Evolutionary conservation across 2,888 invertebrate genomes (phyloP), one percentile per base, ranked within the genome.

Genomic region (Drosophila sordidapex): DNA sequence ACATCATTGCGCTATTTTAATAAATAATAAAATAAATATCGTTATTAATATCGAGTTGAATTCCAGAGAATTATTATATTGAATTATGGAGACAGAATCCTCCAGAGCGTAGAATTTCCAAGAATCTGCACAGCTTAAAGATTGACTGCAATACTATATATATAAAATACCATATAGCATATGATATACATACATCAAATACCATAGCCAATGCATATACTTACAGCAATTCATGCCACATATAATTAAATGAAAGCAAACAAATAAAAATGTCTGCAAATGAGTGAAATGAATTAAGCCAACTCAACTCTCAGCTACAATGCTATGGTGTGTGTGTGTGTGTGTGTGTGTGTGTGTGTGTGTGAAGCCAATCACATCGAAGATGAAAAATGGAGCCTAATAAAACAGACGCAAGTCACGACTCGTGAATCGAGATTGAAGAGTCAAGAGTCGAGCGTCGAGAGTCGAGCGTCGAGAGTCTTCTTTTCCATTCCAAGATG

Each of bases 361-460:
- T 54, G 54, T 27, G n/a, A 57, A 63, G 46, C 73, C 76, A 77
- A 73, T 76, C 66, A 40, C 62, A 69, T 65, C 48, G 43, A 56
- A 80, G 81, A 61, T 67, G 51, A 67, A 61, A 70, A 35, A 76
- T 46, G 76, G 49, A 61, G 72, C 58, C 78, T 57, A 82, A 64
- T 67, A 68, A 74, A 74, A 62, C 21, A 27, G 25, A 43, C 51
- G 38, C 65, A 27, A 60, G 33, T 33, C 51, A 43, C 51, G 25
- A 58, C n/a, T 51, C n/a, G 18, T 51, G 35, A 53, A 0, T 33
- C 7, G 15, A 21, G 46, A 46, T 13, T 46, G 21, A 21, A 31
- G 25, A 53, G 35, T 25, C 6, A 18, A 15, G 35, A 35, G 38
- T 56, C 56, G 27, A 35, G 36, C 15, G 33, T 52, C 33, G 29